Evolutionary conservation across 2,113 vertebrate species (phyloP), one percentile per base, ranked within the genome.

Genomic region (Boleophthalmus pectinirostris): DNA sequence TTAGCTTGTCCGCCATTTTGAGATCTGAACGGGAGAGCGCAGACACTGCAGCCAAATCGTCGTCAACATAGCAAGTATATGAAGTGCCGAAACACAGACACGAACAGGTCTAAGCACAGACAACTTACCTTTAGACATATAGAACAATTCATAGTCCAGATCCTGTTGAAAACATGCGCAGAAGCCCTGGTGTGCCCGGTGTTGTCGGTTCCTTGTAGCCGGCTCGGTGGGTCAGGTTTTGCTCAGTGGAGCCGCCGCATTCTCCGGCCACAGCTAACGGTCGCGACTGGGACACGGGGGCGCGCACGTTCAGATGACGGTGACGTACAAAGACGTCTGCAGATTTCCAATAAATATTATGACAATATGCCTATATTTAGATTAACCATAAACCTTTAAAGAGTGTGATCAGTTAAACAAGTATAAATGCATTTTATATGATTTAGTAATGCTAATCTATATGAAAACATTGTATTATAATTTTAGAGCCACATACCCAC

Each of bases 1-100:
- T 78, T 84, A 85, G 87, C 92, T 56, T 86, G 81, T 86, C 93
- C 93, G 94, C 94, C 94, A 94, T 94, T 94, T 94, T 94, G 93
- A 92, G 91, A 74, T 70, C 49, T 58, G 71, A 51, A 80, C 84
- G 85, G 87, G 78, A 88, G 69, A 86, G 88, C 89, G 86, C 77
- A 90, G 89, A 84, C 85, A 91, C 84, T 86, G 87, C 90, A 90
- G 91, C 84, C 88, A 75, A 85, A 82, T 80, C 86, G 87, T 89
- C 87, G 88, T 90, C 82, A 84, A 72, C 85, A 88, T 69, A 89
- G 88, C 69, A 86, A 85, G 81, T 82, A 76, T 72, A 38, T 57
- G 5, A 81, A 87, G 83, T 83, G 68, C 18, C 74, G 56, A 77
- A 88, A 85, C 79, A 83, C 43, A 65, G 53, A 67, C 0, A 57